Evolutionary conservation across 2,888 invertebrate genomes (phyloP), one percentile per base, ranked within the genome.

Genomic region (Clepsis dumicolana): DNA sequence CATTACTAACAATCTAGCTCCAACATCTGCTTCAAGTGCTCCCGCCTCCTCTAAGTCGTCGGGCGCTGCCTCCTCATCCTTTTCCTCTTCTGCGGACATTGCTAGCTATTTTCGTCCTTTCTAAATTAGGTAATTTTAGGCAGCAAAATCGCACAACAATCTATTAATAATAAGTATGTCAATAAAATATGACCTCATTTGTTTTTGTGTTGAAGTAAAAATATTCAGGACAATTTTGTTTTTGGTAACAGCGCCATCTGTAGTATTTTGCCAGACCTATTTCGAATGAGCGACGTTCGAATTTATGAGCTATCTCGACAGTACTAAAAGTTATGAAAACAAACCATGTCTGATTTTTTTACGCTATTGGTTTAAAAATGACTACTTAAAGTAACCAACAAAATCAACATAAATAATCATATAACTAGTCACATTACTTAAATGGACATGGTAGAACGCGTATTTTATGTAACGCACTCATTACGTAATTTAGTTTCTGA

Each of bases 21-120:
- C 93, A 48, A 91, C 91, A 80, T 92, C 92, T 1, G 92, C 92
- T 73, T 93, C 93, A 29, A 93, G 78, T 38, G 80, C 86, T 1
- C 93, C 93, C 2, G 93, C 90, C 64, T 92, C 91, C 75, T 91
- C 91, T 66, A 92, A 67, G 14, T 79, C 74, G 12, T 90, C 91
- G 0, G 84, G 82, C 29, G 75, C 81, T 12, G 72, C 74, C 1
- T 82, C 80, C 12, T 82, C 82, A 38, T 80, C 76, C 0, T 78
- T 71, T 50, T 74, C 73, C 4, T 66, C 72, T 69, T 75, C 79
- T 10, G 38, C 71, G 41, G 77, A 73, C 79, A 78, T 79, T 63
- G 64, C 54, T 44, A 56, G 12, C 0, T 10, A 35, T 35, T n/a
- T n/a, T 21, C 52, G 1, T 52, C 4, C 5, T 1, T n/a, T 24